Percentiles rank a stretch among this genome's conserved stretches.
Evolutionary conservation across 2,797 vertebrate species (phyloP).

Genomic region (Platyrinchus mystaceus): DNA sequence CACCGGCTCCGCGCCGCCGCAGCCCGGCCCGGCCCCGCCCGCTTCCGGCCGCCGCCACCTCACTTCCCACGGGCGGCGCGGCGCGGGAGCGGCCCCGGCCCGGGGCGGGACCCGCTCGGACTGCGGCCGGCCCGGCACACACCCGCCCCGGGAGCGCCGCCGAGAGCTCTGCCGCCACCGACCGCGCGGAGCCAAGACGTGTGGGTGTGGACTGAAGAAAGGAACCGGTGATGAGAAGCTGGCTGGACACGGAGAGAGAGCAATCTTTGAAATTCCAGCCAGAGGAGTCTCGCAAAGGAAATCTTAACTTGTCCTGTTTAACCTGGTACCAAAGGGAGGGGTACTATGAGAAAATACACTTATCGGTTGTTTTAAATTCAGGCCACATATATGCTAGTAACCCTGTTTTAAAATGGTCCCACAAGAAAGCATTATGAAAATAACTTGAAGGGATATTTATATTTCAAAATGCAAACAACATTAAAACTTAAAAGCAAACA

Average conservation of each 20-base stretch:
- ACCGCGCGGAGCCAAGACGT: background rate
- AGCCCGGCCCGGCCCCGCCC: background rate
- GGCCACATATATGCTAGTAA: background rate
- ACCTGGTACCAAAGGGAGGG: no score
- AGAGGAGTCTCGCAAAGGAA: background rate
- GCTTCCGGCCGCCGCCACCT: conserved; percentile 45
- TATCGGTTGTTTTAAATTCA: background rate
- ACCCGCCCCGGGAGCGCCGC: no score
- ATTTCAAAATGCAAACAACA: background rate
- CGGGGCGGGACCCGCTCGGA: no score
- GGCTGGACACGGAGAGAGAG: background rate
- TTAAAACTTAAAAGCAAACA: background rate
- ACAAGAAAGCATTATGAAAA: background rate
- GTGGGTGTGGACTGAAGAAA: accelerated
- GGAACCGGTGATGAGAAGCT: accelerated
- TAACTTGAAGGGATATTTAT: background rate
- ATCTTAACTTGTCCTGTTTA: accelerated
- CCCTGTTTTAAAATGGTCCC: background rate
- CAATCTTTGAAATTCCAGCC: background rate
- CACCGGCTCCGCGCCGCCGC: background rate
- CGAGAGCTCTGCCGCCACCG: background rate
- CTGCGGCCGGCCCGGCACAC: no score
- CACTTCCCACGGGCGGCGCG: background rate
- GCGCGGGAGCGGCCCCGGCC: no score
- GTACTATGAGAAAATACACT: background rate